Evolutionary conservation across 1,140 invertebrate genomes (phyloP), one percentile per base, ranked within the genome.

Genomic region (Eciton burchellii): DNA sequence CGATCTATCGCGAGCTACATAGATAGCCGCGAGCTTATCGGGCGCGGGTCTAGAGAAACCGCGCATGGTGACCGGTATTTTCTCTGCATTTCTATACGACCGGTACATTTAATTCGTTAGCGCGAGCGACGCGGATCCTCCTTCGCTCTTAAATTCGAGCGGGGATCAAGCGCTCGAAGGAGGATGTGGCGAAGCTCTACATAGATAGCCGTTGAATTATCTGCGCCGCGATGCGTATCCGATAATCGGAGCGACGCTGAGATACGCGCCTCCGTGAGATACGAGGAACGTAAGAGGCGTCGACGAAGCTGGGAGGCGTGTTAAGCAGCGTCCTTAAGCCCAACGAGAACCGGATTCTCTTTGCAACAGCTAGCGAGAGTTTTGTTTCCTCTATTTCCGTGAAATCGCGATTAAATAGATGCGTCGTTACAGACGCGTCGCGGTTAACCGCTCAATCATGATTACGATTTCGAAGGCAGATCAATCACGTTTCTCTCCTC

Each of bases 1-100:
- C 74, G n/a, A 45, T 63, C 62, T 63, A 74, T 63, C 43, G 35
- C 57, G 43, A 62, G 52, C 41, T n/a, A 72, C 52, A 72, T 43
- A 72, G 68, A 72, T 57, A 72, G 52, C 52, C 29, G 35, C 12
- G 41, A 62, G 62, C 21, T 56, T 79, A 45, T 49, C 49, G 70
- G 24, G 12, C 21, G 35, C 5, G 19, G 52, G 63, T 35, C 62
- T 41, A 9, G 12, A 74, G 45, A 52, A 9, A 49, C 14, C 14
- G 14, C 24, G n/a, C n/a, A n/a, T n/a, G n/a, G n/a, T 4, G n/a
- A 52, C 49, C 9, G n/a, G 14, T n/a, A 35, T 35, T 12, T 29
- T 19, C 24, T 11, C 56, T 19, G 4, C 11, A 41, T 21, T n/a
- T 62, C 19, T 19, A n/a, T 43, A 41, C 19, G 16, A 49, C 3